A percentile compares a stretch with the other conserved stretches of the same genome.
These are phyloP conservation scores for Willowsia nigromaculata DNA, from an alignment of 2,888 invertebrate genomes.

Conservation along the genomic window DNA sequence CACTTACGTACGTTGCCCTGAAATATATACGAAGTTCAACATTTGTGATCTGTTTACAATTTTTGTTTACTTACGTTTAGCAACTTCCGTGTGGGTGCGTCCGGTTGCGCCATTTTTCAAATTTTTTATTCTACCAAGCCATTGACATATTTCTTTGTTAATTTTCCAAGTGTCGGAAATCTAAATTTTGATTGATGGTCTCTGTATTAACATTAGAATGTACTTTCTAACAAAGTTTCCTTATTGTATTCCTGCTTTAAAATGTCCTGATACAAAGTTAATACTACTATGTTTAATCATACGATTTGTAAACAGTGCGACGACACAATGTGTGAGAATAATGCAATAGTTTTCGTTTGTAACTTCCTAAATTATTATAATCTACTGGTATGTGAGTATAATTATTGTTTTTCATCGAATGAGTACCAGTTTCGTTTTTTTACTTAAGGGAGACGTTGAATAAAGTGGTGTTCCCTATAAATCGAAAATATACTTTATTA, in stretches of 20 bases:
- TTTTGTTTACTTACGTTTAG: neutral
- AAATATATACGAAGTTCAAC: slow-evolving; percentile 47
- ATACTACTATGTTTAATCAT: neutral
- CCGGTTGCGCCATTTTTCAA: neutral
- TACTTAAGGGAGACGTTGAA: slow-evolving; percentile 63
- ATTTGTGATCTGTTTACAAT: slow-evolving; percentile 57
- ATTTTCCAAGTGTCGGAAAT: no score
- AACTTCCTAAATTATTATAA: slow-evolving; percentile 27
- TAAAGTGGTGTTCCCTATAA: slow-evolving; percentile 68
- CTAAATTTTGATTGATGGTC: no score
- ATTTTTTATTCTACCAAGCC: no score
- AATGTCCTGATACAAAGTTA: no score
- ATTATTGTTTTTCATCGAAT: slow-evolving; percentile 42
- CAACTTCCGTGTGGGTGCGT: neutral
- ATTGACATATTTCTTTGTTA: no score
- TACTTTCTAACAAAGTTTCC: no score
- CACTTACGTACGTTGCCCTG: slow-evolving; percentile 31
- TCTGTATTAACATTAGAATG: no score
- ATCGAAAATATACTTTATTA: slow-evolving; percentile 14
- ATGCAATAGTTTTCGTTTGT: slow-evolving; percentile 52
- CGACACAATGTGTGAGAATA: slow-evolving; percentile 39
- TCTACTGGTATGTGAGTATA: neutral
- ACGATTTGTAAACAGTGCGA: neutral
- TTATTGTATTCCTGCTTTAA: neutral
- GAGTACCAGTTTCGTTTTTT: slow-evolving; percentile 57